Base-by-base conservation (phyloP, 2,888 invertebrate genomes). In the Trichogramma evanescens region DNA sequence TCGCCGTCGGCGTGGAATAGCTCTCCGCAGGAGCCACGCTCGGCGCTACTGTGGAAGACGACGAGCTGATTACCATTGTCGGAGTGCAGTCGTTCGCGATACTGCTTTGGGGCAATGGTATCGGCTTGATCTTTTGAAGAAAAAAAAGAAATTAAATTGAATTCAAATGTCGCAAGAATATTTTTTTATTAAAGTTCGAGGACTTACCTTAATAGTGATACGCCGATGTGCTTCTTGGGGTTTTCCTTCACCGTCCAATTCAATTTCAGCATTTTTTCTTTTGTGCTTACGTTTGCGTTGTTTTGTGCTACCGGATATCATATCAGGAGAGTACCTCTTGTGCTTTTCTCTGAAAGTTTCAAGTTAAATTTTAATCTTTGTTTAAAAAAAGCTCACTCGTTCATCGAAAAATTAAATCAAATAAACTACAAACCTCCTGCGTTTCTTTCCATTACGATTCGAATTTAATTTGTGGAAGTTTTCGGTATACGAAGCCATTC, bases 211-310 rank as follows among this genome's bases (percentile, higher is more conserved):
- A 54, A 91, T 90, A 62, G 90, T 91, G 58, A 91, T 91, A 73
- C 90, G 84, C 40, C 89, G 87, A 77, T 87, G 87, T 62, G 75
- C 66, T 66, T 77, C 76, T 4, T 75, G 74, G 50, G 74, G 74
- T 7, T 69, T 66, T 39, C 85, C 84, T 55, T 73, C 71, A 41
- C 80, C 80, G 0, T 79, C 78, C 72, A 79, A 80, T 61, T 83
- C 83, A 63, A 85, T 78, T 70, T 89, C 88, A 62, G 88, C 82
- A 63, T 84, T 86, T 78, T 89, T 90, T 82, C 89, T 87, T 82
- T 91, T 91, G 65, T 89, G 83, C 72, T 91, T 91, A 48, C 89
- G 83, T 72, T 91, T 91, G 69, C 91, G 88, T 64, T 90, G 88
- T 70, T 88, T 89, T 5, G 72, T 66, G 26, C 26, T 26, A 1